phyloP scores from a whole-genome alignment of 1,140 invertebrate species.

The Drosophila biarmipes region DNA sequence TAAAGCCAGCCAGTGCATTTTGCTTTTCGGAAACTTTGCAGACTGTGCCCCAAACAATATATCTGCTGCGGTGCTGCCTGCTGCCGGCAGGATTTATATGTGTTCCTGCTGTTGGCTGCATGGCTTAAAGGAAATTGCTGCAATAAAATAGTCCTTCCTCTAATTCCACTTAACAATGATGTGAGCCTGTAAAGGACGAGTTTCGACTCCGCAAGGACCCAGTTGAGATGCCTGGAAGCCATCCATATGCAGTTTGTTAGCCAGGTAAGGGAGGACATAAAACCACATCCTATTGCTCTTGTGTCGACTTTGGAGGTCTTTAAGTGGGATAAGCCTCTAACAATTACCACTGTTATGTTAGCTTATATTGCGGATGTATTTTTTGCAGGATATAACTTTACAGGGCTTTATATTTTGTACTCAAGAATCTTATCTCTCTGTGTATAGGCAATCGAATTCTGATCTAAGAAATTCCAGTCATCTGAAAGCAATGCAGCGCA shows the following conservation, averaged over 20 bases:
- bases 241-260: slow-evolving; percentile 13
- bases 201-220: background rate
- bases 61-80: slow-evolving; percentile 1
- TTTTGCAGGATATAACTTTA: no score
- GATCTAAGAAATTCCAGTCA: slow-evolving; percentile 4
- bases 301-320: slow-evolving; percentile 1
- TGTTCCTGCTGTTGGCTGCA: slow-evolving; percentile 24
- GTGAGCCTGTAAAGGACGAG: slow-evolving; percentile 1
- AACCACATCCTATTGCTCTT: slow-evolving; percentile 1
- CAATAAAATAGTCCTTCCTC: slow-evolving; percentile 31
- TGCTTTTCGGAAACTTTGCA: slow-evolving; percentile 57
- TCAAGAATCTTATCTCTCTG: no score
- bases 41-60: slow-evolving; percentile 42
- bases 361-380: background rate
- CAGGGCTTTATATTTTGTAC: no score
- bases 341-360: background rate
- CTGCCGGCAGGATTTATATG: slow-evolving; percentile 13
- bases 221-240: slow-evolving; percentile 8
- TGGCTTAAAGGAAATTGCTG: slow-evolving; percentile 36
- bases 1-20: slow-evolving; percentile 57
- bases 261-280: slow-evolving; percentile 5
- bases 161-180: slow-evolving; percentile 38
- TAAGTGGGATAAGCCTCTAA: slow-evolving; percentile 5
- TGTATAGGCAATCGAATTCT: background rate
- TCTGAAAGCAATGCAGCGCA: slow-evolving; percentile 9